phyloP scores from a whole-genome alignment of 2,888 invertebrate species.

The Coenonympha arcania region DNA sequence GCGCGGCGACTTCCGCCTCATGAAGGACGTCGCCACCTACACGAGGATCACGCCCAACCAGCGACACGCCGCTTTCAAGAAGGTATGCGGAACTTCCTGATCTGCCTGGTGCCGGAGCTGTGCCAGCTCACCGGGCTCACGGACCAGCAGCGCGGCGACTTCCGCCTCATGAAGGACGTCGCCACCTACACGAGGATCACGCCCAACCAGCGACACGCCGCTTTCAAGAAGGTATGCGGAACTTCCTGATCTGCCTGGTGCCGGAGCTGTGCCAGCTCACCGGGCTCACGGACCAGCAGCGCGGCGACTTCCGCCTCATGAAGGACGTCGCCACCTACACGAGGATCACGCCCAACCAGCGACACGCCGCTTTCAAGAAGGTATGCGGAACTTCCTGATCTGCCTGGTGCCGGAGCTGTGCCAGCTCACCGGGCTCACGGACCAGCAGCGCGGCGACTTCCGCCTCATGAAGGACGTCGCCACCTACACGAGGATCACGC shows the following conservation, averaged over 20 bases:
- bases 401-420: conserved; percentile 92
- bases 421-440: conserved; percentile 89
- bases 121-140: conserved; percentile 91
- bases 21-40: conserved; percentile 86
- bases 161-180: conserved; percentile 88
- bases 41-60: conserved; percentile 88
- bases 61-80: conserved; percentile 79
- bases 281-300: conserved; percentile 88
- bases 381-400: conserved; percentile 74
- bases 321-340: conserved; percentile 86
- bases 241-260: conserved; percentile 79
- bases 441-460: conserved; percentile 86
- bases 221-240: conserved; percentile 79
- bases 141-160: conserved; percentile 86
- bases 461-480: conserved; percentile 90
- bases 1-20: conserved; percentile 84
- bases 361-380: conserved; percentile 79
- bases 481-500: conserved; percentile 84
- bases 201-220: conserved; percentile 82
- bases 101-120: conserved; percentile 89
- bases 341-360: conserved; percentile 83
- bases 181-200: conserved; percentile 84
- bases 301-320: conserved; percentile 88
- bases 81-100: conserved; percentile 74
- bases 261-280: conserved; percentile 93